These are phyloP conservation scores for Regulus satrapa DNA, from an alignment of 2,113 vertebrate species.

Conservation along the genomic window DNA sequence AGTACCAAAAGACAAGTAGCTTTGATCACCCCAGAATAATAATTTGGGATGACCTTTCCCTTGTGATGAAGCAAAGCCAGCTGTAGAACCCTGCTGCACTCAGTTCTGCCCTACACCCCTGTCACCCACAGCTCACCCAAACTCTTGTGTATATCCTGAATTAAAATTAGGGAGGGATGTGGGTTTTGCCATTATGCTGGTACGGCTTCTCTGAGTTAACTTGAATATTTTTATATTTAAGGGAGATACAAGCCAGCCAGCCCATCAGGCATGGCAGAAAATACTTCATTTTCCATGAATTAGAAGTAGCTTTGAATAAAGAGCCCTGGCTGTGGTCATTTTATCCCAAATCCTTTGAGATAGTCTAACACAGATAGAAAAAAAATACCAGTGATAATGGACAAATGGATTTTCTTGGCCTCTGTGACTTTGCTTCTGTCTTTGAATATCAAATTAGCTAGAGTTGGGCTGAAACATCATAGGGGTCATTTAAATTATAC, in stretches of 20 bases:
- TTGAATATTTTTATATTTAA: neutral
- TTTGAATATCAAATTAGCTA: neutral
- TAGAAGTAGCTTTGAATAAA: neutral
- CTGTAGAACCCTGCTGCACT: neutral
- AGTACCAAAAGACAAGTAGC: neutral
- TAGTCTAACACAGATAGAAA: neutral
- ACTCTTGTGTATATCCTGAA: neutral
- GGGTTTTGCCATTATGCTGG: neutral
- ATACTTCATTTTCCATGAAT: neutral
- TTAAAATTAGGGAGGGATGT: neutral
- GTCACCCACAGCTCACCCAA: neutral
- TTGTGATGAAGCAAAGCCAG: neutral
- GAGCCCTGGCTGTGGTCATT: neutral
- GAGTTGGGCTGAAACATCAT: neutral
- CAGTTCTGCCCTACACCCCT: neutral
- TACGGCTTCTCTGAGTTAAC: neutral
- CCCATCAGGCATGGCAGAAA: neutral
- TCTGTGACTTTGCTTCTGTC: neutral
- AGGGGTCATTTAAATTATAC: neutral
- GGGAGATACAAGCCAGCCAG: neutral
- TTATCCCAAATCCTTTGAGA: neutral
- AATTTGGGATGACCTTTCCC: neutral
- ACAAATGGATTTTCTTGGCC: neutral
- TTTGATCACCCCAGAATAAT: neutral
- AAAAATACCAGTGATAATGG: neutral